Conservation (phyloP, 2,113 vertebrate genomes). For the Nematolebias whitei region DNA sequence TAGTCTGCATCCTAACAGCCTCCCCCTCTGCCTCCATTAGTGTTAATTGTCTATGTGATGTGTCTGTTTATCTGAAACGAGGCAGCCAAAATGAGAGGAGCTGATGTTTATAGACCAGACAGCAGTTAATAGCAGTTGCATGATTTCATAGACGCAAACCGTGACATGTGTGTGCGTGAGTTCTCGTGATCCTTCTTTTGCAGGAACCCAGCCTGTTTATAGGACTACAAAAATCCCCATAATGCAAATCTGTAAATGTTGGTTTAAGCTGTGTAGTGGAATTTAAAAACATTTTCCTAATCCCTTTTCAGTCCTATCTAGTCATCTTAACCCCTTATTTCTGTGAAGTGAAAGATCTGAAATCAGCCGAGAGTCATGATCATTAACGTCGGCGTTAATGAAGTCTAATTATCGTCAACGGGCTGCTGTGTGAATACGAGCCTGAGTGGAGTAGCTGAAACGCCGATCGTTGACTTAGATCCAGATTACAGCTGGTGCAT, state of each 20-base stretch:
- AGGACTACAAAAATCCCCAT: background rate
- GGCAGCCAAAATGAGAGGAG: constrained; percentile 8
- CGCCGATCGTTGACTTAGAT: background rate
- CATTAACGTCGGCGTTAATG: background rate
- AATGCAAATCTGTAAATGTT: background rate
- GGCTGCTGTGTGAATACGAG: background rate
- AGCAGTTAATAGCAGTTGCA: constrained; percentile 9
- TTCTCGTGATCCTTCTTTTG: background rate
- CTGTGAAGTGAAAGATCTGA: too few relatives aligned
- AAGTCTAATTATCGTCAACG: constrained; percentile 11
- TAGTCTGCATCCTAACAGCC: background rate
- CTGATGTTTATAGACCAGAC: constrained; percentile 18
- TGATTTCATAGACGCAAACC: background rate
- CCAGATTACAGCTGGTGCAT: constrained; percentile 1
- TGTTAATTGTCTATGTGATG: constrained; percentile 35
- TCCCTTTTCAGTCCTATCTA: background rate
- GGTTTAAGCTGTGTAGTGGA: background rate
- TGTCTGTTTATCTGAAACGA: constrained; percentile 33
- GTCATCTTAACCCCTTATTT: too few relatives aligned
- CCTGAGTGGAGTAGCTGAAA: background rate
- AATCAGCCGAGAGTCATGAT: background rate
- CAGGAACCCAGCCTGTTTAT: background rate
- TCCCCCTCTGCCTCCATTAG: constrained; percentile 12
- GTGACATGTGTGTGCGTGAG: constrained; percentile 2
- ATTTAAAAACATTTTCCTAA: background rate